Evolutionary conservation across 1,140 invertebrate species (phyloP).

Genomic region (Doryteuthis pealeii): DNA sequence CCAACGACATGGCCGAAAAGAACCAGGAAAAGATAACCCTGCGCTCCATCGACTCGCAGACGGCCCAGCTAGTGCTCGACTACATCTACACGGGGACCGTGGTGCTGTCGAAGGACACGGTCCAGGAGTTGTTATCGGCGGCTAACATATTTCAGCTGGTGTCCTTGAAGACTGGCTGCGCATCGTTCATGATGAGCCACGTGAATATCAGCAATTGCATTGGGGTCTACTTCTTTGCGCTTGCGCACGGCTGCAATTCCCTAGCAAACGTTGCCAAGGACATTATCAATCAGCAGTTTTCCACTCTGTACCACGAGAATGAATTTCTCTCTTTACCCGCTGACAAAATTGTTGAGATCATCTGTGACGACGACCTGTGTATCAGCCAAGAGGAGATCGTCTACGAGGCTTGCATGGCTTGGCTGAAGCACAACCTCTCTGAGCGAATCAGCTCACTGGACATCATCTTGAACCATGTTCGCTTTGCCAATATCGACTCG

Average conservation of each 20-base stretch:
- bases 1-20: slow-evolving; percentile 60
- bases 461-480: slow-evolving; percentile 64
- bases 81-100: slow-evolving; percentile 66
- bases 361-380: slow-evolving; percentile 64
- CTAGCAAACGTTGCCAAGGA: slow-evolving; percentile 54
- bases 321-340: slow-evolving; percentile 53
- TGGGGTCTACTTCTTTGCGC: slow-evolving; percentile 57
- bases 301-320: slow-evolving; percentile 45
- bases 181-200: slow-evolving; percentile 57
- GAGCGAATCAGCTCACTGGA: slow-evolving; percentile 33
- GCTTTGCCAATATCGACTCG: slow-evolving; percentile 65
- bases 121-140: slow-evolving; percentile 66
- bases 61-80: slow-evolving; percentile 62
- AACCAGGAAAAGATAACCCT: slow-evolving; percentile 61
- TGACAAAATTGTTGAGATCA: slow-evolving; percentile 62
- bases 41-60: slow-evolving; percentile 64
- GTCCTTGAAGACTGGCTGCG: slow-evolving; percentile 50
- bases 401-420: slow-evolving; percentile 64
- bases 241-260: slow-evolving; percentile 51
- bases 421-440: slow-evolving; percentile 61
- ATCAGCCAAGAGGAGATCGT: slow-evolving; percentile 65
- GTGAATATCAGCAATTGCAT: slow-evolving; percentile 55
- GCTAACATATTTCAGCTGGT: slow-evolving; percentile 66
- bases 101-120: slow-evolving; percentile 63
- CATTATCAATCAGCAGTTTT: slow-evolving; percentile 54